Conservation (phyloP, 2,113 vertebrate genomes). For the Clarias batrachus region DNA sequence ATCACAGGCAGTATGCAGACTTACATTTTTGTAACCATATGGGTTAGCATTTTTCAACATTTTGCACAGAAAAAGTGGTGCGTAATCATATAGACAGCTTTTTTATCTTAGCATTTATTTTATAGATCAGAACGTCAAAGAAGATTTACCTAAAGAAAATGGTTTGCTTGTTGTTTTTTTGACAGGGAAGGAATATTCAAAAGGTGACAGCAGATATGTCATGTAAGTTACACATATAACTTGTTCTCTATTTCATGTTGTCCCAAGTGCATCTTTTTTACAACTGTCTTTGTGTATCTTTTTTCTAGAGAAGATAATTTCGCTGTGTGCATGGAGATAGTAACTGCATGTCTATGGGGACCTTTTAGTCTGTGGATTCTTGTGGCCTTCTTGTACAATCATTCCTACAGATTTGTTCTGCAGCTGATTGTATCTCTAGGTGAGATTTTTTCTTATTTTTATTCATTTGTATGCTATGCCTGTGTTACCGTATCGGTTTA, state of each 20-base stretch:
- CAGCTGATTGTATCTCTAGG: slow-evolving; percentile 85
- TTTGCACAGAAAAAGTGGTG: too few species aligned
- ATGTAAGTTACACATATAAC: slow-evolving; percentile 73
- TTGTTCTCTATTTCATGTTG: neutral
- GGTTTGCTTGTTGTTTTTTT: slow-evolving; percentile 4
- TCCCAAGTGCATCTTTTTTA: neutral
- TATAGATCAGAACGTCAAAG: neutral
- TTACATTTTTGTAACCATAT: too few species aligned
- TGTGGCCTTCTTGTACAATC: slow-evolving; percentile 78
- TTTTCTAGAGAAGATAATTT: slow-evolving; percentile 80
- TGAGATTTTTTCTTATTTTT: slow-evolving; percentile 55
- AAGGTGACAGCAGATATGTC: slow-evolving; percentile 87
- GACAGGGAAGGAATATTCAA: slow-evolving; percentile 89
- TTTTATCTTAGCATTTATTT: neutral
- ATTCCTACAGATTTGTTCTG: slow-evolving; percentile 79
- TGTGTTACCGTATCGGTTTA: neutral
- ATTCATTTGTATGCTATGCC: neutral
- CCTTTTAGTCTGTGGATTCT: slow-evolving; percentile 82
- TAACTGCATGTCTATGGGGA: slow-evolving; percentile 81
- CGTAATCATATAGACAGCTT: neutral
- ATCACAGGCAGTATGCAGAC: too few species aligned
- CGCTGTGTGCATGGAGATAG: slow-evolving; percentile 81
- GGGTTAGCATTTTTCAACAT: too few species aligned
- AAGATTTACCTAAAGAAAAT: neutral
- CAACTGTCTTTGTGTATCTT: slow-evolving; percentile 24